Evolutionary conservation across 2,797 vertebrate species (phyloP), one percentile per base, ranked within the genome.

Genomic region (Chrosomus eos): DNA sequence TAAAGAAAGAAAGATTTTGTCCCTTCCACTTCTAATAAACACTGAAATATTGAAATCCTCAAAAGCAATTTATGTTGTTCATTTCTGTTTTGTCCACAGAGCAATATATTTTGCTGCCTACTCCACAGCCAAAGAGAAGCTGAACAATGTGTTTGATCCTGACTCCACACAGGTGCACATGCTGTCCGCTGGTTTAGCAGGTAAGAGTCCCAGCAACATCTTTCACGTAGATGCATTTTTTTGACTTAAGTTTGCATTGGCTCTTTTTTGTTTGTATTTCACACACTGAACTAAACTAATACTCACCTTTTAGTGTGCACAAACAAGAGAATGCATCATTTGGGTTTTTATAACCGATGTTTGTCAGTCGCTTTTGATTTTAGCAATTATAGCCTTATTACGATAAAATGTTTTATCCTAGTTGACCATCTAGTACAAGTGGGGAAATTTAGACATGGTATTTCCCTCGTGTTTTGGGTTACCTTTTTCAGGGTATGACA

Each of bases 41-140:
- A 43, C 33, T 43, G 4, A 23, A 36, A n/a, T 8, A 28, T 40
- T 19, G 38, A 31, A n/a, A 79, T 45, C 13, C 58, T 33, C 3
- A 26, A 48, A 51, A 76, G 5, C 28, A 23, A n/a, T 51, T 23
- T 19, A 33, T 26, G 31, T 6, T 2, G 1, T 40, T 79, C 28
- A 82, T 21, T n/a, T 85, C 73, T 90, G 87, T 28, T 73, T 89
- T 88, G 85, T 67, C 90, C 91, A 90, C 94, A 99, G 98, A 92
- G 98, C 98, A 1, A 98, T 99, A 93, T 99, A 99, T 91, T 99
- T 99, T 95, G 98, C 97, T 84, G 97, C 98, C 86, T 99, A 99
- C 92, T 99, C 98, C 51, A 97, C 95, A 90, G 95, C 97, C 90
- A 99, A 99, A 92, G 98, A 99, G 94, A 97, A 95, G 89, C 90